Evolutionary conservation across 2,888 invertebrate species (phyloP), one percentile per base, ranked within the genome.

Genomic region (Ptychoptera albimana): DNA sequence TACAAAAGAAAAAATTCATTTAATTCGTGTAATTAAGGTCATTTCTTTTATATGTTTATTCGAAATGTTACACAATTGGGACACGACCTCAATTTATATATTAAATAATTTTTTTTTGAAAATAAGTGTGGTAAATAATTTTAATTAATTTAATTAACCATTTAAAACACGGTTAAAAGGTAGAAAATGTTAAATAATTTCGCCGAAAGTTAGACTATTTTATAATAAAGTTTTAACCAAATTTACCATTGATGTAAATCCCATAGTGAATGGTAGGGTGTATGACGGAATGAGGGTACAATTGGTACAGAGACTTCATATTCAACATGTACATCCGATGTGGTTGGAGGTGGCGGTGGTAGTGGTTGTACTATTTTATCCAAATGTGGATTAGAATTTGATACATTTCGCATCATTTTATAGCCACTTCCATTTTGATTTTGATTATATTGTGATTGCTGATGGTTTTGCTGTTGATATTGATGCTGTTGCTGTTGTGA

Each of bases 201-300:
- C 4, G 23, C 23, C 23, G 7, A 7, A 23, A 23, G 23, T 23
- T n/a, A 35, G n/a, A 35, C 35, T 35, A 5, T 23, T 23, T 7
- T 5, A 7, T 23, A 23, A 7, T 23, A 3, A 38, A 38, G 3
- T 3, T 7, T 2, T 4, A 29, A 7, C 15, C 16, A 14, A 14
- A 50, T 50, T 61, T 63, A 65, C 65, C 65, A 65, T 49, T 64
- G 34, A 54, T 66, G 61, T 37, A 66, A 51, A 53, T 66, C 60
- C 66, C 66, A 66, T 13, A 66, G 50, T 11, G 66, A 66, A 50
- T 65, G 66, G 50, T 66, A 66, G 34, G 66, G 66, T 9, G 66
- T 63, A 46, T 66, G 66, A 32, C 66, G 57, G 48, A 57, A 65
- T 29, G 64, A 58, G 38, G 61, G 60, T 30, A 66, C 57, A 48